Evolutionary conservation across 2,113 vertebrate species (phyloP), one percentile per base, ranked within the genome.

Genomic region (Callopanchax toddi): DNA sequence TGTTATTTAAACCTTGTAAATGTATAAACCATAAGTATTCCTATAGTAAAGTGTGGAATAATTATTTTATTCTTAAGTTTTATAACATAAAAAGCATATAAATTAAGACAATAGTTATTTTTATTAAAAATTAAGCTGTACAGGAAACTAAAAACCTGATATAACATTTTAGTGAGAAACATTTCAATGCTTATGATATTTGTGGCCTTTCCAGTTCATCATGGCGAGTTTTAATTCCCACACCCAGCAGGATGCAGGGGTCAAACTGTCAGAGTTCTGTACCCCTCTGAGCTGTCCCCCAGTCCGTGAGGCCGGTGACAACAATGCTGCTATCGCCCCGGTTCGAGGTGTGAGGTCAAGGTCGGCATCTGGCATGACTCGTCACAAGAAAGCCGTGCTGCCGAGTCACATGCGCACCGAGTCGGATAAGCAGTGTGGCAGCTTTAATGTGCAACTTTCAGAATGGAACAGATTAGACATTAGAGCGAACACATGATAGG

Each of bases 321-420:
- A 44, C 42, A 1, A 9, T 13, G 26, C 37, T 39, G 2, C 25
- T 10, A 36, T 8, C 3, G 26, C 37, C 39, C 25, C 2, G 17
- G 17, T 6, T 34, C 11, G 43, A 22, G 23, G 18, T 9, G 17
- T 1, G 3, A 44, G 52, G 68, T 76, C 57, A 63, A 45, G 75
- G 62, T 63, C 39, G 9, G 40, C 40, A 12, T 12, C 8, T 17
- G 21, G 46, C 51, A 39, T 23, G 71, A 22, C 39, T 55, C 11
- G 60, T 86, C 81, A 84, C 76, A 73, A 82, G 74, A 83, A 60
- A n/a, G 8, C 52, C 71, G 50, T 22, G 20, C 32, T 12, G 44
- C 74, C 1, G 11, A 18, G 61, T 87, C 79, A 84, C 70, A 70
- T 78, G 86, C 3, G 13, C 2, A 8, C 55, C 5, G 21, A 49